Percentiles rank a stretch among this genome's conserved stretches.
phyloP scores from a whole-genome alignment of 1,140 invertebrate genomes.

The Antheraea pernyi region DNA sequence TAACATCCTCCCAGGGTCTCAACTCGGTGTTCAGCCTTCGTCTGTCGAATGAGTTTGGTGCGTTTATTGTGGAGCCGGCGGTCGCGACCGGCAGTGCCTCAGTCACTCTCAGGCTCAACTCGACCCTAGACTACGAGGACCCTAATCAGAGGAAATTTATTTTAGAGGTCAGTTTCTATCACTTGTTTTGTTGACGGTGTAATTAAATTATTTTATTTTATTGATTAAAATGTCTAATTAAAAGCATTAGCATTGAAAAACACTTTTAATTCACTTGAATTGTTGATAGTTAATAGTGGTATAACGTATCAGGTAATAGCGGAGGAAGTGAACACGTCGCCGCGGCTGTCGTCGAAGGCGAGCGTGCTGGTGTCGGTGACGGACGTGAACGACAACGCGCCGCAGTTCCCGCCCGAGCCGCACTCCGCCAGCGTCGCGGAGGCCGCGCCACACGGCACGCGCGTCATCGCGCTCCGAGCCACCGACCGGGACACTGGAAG shows the following conservation, averaged over 20 bases:
- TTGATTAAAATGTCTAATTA: no score
- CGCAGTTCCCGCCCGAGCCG: constrained; percentile 90
- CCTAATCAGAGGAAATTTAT: constrained; percentile 95
- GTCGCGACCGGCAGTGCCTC: constrained; percentile 88
- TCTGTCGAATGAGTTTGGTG: constrained; percentile 85
- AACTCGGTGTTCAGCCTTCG: constrained; percentile 90
- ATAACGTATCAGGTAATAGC: constrained; percentile 84
- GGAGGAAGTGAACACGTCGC: constrained; percentile 88
- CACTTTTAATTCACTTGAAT: no score
- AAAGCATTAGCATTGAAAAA: no score
- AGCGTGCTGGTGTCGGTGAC: constrained; percentile 91
- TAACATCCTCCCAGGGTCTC: constrained; percentile 80
- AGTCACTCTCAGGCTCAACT: constrained; percentile 89
- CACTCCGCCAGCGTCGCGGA: constrained; percentile 85
- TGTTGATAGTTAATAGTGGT: neutral
- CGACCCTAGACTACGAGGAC: constrained; percentile 94
- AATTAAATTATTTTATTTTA: no score
- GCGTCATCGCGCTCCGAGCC: constrained; percentile 88
- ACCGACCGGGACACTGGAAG: constrained; percentile 91
- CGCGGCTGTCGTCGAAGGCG: constrained; percentile 89
- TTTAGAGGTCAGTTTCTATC: constrained; percentile 82
- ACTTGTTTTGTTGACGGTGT: no score
- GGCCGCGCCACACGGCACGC: constrained; percentile 84
- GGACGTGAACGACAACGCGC: constrained; percentile 95
- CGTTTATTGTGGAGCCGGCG: constrained; percentile 91